A percentile compares a stretch with the other conserved stretches of the same genome.
Conservation (phyloP, 2,888 invertebrate genomes). For the Bombylius major region DNA sequence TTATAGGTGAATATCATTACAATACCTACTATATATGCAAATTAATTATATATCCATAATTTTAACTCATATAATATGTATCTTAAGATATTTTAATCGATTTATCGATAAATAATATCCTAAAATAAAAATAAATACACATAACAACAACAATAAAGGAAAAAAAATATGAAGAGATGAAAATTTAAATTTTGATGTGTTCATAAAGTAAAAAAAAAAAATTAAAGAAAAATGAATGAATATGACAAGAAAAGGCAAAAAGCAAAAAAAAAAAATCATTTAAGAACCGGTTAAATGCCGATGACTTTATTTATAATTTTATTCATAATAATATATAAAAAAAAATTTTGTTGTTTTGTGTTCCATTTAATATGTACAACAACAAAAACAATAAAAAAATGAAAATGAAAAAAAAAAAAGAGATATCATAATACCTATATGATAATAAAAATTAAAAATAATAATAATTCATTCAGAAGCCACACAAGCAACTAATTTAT, state of each 20-base stretch:
- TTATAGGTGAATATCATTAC: too few relatives aligned
- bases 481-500: not conserved
- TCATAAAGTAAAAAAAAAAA: not conserved
- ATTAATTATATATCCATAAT: not conserved
- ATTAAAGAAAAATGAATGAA: too few relatives aligned
- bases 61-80: not conserved
- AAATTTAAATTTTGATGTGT: too few relatives aligned
- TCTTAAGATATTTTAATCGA: conserved; percentile 9
- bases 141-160: too few relatives aligned
- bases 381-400: too few relatives aligned
- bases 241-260: not conserved
- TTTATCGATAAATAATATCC: not conserved
- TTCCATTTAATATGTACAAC: too few relatives aligned
- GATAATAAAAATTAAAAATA: not conserved
- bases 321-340: too few relatives aligned
- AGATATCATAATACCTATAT: too few relatives aligned
- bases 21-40: not conserved
- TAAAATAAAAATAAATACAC: not conserved
- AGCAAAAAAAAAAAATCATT: not conserved
- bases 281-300: not conserved
- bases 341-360: too few relatives aligned
- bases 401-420: too few relatives aligned
- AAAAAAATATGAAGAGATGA: too few relatives aligned
- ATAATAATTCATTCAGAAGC: not conserved
- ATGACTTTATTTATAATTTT: not conserved